Evolutionary conservation across 2,888 invertebrate species (phyloP).

Genomic region (Pycnomerus fuliginosus): DNA sequence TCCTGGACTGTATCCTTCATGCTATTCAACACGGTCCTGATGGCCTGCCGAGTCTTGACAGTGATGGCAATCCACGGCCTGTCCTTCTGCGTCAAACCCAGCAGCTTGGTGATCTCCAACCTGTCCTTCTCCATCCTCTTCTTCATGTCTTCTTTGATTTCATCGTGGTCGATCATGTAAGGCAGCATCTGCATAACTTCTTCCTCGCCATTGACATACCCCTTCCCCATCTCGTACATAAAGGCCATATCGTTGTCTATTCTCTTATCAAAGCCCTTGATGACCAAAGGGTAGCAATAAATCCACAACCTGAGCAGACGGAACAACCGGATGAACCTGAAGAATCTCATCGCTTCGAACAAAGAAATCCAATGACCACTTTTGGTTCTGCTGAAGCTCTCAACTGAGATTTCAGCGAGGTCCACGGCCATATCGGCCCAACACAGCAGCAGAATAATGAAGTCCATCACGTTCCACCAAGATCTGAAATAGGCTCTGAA

Average conservation of each 20-base stretch:
- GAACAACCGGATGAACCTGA: neutral
- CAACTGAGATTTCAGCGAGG: neutral
- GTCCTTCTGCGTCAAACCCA: slow-evolving; percentile 6
- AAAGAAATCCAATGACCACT: too few relatives aligned
- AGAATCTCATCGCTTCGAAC: too few relatives aligned
- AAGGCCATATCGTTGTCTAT: neutral
- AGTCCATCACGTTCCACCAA: neutral
- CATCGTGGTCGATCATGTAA: neutral
- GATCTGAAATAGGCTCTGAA: neutral
- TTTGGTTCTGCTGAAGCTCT: neutral
- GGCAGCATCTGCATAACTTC: neutral
- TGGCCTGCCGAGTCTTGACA: slow-evolving; percentile 65
- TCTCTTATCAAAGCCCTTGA: neutral
- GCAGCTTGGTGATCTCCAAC: neutral
- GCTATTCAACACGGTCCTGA: slow-evolving; percentile 61
- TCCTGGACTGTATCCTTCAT: slow-evolving; percentile 58
- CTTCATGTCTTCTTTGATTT: neutral
- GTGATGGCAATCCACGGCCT: slow-evolving; percentile 62
- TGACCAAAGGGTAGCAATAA: neutral
- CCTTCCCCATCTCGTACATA: neutral
- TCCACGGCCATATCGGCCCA: neutral
- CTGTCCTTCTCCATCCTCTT: neutral
- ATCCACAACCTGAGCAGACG: neutral
- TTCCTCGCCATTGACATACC: neutral
- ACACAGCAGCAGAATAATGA: neutral